A percentile compares a stretch with the other conserved stretches of the same genome.
Conservation (phyloP, 2,113 vertebrate genomes). For the pig (Sus scrofa) region T2T-Sscrofa CM000820.6:59292501-59293000, state of each 20-base stretch:
- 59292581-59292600: neutral
- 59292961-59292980: no score
- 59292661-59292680: neutral
- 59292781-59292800: slow-evolving; percentile 30
- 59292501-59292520: neutral
- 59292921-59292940: neutral
- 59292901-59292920: neutral
- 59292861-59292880: neutral
- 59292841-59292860: neutral
- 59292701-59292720: neutral
- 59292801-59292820: neutral
- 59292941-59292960: neutral
- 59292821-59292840: neutral
- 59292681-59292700: neutral
- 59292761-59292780: neutral
- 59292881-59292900: neutral
- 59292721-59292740: neutral
- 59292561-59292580: slow-evolving; percentile 22
- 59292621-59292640: neutral
- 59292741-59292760: neutral
- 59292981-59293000: fast-evolving
- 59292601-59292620: slow-evolving; percentile 5
- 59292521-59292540: neutral
- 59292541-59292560: neutral
- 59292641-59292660: neutral